Base-by-base conservation (phyloP, 2,797 vertebrate genomes). In the Rallus crepitans region DNA sequence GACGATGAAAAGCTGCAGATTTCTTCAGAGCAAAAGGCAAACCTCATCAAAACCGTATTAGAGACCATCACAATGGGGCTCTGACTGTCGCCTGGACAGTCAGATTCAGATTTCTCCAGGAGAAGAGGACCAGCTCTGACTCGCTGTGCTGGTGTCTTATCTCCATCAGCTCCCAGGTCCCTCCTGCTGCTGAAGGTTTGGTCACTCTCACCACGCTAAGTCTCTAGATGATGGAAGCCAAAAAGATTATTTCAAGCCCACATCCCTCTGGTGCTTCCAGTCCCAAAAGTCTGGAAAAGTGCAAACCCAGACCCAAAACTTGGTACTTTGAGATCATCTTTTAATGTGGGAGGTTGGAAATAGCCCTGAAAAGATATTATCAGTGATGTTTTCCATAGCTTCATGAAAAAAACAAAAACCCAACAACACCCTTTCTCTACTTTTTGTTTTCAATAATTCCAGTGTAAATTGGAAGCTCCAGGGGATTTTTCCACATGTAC, bases 401-500 rank as follows among this genome's bases (percentile, higher is more conserved):
- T 33, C 71, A 4, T 0, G 3, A 80, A 20, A 1, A 4, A 78
- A 92, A 71, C n/a, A 42, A 40, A 35, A 37, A 37, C 37, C 39
- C 39, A 42, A 42, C 35, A 35, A 35, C 35, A 7, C 42, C 18
- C 45, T 64, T 76, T 65, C 68, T 65, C 69, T 5, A 1, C 25
- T 75, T 73, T 72, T 94, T 83, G 52, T 64, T 94, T 87, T 84
- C 37, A 93, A 47, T 64, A 45, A 87, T 63, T 91, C 64, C 60
- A 70, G 48, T 13, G 28, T 56, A 60, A 64, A 53, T 3, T 88
- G 88, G 88, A 85, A 91, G 73, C 85, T 84, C 82, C 0, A 0
- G 87, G 91, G 87, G 64, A 79, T 93, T 90, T 94, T 95, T 92
- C 84, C 94, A 82, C 61, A 35, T 42, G 47, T 47, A 31, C 63